Conservation (phyloP, 2,888 invertebrate species). For the Sepioteuthis lessoniana region DNA sequence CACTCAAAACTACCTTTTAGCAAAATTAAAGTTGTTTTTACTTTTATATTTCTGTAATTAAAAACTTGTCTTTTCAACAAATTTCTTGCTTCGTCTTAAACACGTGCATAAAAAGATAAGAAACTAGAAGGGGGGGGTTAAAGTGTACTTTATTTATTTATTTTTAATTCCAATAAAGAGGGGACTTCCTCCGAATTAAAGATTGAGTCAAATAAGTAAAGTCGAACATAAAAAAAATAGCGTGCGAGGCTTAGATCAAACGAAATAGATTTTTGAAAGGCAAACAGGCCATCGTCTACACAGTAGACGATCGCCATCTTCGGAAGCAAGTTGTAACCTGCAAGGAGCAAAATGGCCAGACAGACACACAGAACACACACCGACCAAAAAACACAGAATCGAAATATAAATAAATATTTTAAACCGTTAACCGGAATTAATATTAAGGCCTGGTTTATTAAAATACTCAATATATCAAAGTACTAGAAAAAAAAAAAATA, state of each 20-base stretch:
- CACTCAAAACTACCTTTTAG: not conserved
- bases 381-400: not conserved
- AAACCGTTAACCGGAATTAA: not conserved
- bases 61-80: not conserved
- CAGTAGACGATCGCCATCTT: conserved; percentile 43
- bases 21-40: not conserved
- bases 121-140: not conserved
- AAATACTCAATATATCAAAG: not conserved
- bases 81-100: not conserved
- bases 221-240: not conserved
- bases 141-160: not conserved
- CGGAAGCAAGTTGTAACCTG: conserved; percentile 46
- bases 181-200: not conserved
- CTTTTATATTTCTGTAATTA: not conserved
- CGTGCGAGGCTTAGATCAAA: not conserved
- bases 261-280: not conserved
- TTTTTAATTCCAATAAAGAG: not conserved
- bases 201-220: not conserved
- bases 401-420: not conserved
- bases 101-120: not conserved
- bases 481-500: not conserved
- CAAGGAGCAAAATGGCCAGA: conserved; percentile 16
- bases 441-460: not conserved
- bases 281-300: not conserved
- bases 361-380: not conserved